phyloP scores from a whole-genome alignment of 2,797 vertebrate species.

The Acestrorhynchus altus region DNA sequence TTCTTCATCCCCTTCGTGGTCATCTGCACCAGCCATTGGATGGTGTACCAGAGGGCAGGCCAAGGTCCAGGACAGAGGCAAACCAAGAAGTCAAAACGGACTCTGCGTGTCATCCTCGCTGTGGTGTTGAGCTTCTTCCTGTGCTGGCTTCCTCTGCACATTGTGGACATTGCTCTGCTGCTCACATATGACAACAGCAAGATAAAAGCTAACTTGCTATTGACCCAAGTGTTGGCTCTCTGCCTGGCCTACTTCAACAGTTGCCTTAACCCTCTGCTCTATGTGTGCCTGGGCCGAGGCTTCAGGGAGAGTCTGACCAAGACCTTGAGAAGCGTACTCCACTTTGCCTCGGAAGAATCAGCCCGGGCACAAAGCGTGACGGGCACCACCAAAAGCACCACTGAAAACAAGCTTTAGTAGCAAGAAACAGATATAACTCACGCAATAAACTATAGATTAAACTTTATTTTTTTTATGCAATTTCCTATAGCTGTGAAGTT shows the following conservation, averaged over 20 bases:
- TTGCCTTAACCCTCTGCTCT: conserved; percentile 88
- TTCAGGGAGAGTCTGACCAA: conserved; percentile 75
- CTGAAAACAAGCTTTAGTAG: not conserved
- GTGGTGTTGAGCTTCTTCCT: conserved; percentile 83
- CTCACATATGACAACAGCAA: accelerated
- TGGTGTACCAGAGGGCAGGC: conserved; percentile 65
- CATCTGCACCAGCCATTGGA: conserved; percentile 71
- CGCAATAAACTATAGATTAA: no score
- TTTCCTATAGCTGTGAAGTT: no score
- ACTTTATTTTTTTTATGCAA: no score
- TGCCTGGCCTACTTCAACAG: conserved; percentile 86
- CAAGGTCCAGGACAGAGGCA: conserved; percentile 5
- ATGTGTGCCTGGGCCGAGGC: conserved; percentile 78
- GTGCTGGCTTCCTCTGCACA: conserved; percentile 85
- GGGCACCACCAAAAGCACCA: conserved; percentile 58
- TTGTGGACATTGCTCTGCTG: conserved; percentile 64
- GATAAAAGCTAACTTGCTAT: accelerated
- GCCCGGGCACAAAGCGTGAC: not conserved
- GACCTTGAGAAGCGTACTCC: conserved; percentile 74
- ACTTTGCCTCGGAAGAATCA: conserved; percentile 78
- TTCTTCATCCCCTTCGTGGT: conserved; percentile 74
- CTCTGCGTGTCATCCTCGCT: conserved; percentile 72
- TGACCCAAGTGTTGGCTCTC: conserved; percentile 60
- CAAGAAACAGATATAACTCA: not conserved
- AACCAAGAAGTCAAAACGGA: conserved; percentile 58